Evolutionary conservation across 37 sponge, comb jelly and placozoan genomes (phyloP).

Genomic region (Petrosia ficiformis): DNA sequence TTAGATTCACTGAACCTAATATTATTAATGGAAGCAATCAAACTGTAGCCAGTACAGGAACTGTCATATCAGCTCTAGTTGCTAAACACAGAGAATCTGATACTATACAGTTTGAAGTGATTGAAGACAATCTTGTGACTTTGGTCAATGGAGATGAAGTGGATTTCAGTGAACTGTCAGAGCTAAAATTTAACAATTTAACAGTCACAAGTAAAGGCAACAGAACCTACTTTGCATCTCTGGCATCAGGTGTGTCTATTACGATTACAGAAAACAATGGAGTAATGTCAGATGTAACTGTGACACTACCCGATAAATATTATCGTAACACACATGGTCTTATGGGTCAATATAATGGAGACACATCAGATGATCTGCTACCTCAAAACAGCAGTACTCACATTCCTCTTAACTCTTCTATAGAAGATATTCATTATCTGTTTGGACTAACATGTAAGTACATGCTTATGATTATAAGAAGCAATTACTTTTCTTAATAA

Average conservation of each 20-base stretch:
- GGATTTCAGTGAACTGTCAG: conserved; percentile 20
- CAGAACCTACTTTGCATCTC: conserved; percentile 17
- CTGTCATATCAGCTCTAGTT: conserved; percentile 36
- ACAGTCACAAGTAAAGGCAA: conserved; percentile 14
- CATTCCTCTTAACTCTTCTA: conserved; percentile 17
- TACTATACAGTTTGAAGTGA: conserved; percentile 51
- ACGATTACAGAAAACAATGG: conserved; percentile 27
- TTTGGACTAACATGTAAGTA: too few relatives aligned
- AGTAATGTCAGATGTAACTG: conserved; percentile 24
- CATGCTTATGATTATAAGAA: too few relatives aligned
- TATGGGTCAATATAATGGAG: conserved; percentile 67
- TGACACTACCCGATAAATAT: conserved; percentile 18
- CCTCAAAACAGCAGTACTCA: conserved; percentile 21
- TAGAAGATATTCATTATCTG: too few relatives aligned
- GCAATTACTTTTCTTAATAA: not conserved
- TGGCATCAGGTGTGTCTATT: conserved; percentile 36
- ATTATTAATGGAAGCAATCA: not conserved
- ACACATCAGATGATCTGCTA: conserved; percentile 48
- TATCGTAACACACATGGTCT: conserved; percentile 27
- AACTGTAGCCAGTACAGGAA: conserved; percentile 3
- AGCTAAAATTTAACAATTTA: conserved; percentile 31
- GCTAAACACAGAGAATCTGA: conserved; percentile 8
- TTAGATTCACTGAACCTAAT: conserved; percentile 17
- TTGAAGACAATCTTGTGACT: not conserved
- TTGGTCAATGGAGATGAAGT: conserved; percentile 34